Evolutionary conservation across 2,888 invertebrate species (phyloP).

Genomic region (Calephelis perditalis): DNA sequence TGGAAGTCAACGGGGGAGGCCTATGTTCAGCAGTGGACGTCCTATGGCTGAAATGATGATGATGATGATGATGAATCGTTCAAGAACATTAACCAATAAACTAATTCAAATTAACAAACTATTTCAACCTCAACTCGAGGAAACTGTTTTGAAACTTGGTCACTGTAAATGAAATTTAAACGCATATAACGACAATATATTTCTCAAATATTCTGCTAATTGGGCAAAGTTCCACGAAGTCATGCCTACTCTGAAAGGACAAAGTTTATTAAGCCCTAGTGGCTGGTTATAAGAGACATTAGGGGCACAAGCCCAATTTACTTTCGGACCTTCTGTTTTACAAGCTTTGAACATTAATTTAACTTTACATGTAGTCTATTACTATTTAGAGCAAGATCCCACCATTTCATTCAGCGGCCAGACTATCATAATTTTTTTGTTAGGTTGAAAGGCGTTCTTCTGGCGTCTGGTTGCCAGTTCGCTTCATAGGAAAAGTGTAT

Average conservation of each 20-base stretch:
- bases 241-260: slow-evolving; percentile 5
- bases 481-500: no score
- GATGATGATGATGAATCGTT: no score
- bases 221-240: slow-evolving; percentile 1
- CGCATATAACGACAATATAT: not conserved
- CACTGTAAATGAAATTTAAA: slow-evolving; percentile 5
- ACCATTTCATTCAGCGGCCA: no score
- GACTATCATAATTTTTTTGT: no score
- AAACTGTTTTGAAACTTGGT: not conserved
- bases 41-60: no score
- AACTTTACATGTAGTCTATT: no score
- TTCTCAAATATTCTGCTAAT: slow-evolving; percentile 9
- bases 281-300: not conserved
- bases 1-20: no score
- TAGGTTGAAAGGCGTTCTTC: no score
- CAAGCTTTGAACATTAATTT: not conserved
- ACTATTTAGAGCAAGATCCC: no score
- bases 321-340: not conserved
- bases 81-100: not conserved
- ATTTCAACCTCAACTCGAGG: not conserved
- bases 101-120: slow-evolving; percentile 4
- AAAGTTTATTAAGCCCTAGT: not conserved
- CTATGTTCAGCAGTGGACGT: no score
- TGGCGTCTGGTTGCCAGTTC: no score
- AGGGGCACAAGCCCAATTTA: not conserved